These are phyloP conservation scores for Lacanobia wlatinum DNA, from an alignment of 2,888 invertebrate genomes.

Conservation along the genomic window DNA sequence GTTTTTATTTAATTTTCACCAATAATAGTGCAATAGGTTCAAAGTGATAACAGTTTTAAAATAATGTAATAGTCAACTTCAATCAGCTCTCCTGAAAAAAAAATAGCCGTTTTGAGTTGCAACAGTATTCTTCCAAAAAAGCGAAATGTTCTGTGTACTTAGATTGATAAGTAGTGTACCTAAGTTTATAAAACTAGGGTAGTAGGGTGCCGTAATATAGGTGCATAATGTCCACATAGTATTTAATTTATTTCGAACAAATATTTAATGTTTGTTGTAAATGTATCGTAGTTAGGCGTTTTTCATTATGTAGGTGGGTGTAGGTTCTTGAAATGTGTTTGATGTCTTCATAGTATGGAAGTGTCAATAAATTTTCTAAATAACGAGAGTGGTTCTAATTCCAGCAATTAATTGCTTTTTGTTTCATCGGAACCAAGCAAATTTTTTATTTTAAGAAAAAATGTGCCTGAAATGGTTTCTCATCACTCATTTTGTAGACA, in stretches of 20 bases:
- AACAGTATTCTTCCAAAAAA: background rate
- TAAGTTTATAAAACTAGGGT: constrained; percentile 22
- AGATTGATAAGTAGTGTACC: background rate
- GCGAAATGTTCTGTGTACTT: background rate
- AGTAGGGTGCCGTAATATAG: constrained; percentile 9
- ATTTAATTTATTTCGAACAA: background rate
- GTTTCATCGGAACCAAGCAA: background rate
- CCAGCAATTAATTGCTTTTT: background rate
- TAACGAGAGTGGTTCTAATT: background rate
- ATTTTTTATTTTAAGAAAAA: too few species aligned
- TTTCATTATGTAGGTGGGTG: background rate
- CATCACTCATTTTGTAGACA: too few species aligned
- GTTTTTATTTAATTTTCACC: too few species aligned
- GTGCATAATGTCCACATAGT: constrained; percentile 9
- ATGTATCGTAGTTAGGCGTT: constrained; percentile 1
- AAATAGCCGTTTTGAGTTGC: too few species aligned
- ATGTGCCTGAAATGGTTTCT: too few species aligned
- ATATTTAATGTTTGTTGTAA: constrained; percentile 16
- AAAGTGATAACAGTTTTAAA: too few species aligned
- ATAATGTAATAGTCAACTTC: too few species aligned
- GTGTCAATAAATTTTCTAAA: background rate
- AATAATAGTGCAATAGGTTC: too few species aligned
- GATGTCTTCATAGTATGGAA: background rate
- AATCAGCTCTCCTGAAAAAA: too few species aligned
- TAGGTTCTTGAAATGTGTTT: background rate